These are phyloP conservation scores for Amblyteles armatorius DNA, from an alignment of 2,888 invertebrate species.

Conservation along the genomic window DNA sequence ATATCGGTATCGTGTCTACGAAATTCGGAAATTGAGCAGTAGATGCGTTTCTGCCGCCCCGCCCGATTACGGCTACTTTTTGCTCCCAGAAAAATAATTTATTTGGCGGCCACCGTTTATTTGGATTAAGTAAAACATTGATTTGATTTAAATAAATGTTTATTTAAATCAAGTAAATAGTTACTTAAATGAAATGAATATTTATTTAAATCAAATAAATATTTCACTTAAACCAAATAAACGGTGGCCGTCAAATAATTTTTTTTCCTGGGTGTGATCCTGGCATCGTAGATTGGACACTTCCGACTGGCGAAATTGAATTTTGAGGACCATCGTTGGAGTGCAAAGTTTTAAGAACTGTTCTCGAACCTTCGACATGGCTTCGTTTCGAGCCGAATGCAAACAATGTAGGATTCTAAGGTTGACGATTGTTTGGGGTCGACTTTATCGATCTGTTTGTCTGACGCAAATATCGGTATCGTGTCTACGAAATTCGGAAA, in stretches of 20 bases:
- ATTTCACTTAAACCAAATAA: too few species aligned
- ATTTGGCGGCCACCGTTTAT: too few species aligned
- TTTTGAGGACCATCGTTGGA: background rate
- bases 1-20: background rate
- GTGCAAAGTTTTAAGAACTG: background rate
- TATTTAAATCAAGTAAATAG: too few species aligned
- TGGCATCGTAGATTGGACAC: conserved; percentile 8
- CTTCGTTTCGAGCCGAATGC: background rate
- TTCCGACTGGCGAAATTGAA: background rate
- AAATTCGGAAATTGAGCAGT: background rate
- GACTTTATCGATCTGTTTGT: background rate
- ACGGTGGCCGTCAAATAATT: too few species aligned
- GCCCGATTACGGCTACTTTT: background rate
- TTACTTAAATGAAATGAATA: too few species aligned
- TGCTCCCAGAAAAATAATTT: too few species aligned
- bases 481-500: background rate
- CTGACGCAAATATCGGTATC: background rate
- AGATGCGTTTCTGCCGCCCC: background rate
- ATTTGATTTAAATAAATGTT: too few species aligned
- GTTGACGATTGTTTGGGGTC: background rate
- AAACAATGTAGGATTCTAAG: background rate
- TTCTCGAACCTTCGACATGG: background rate
- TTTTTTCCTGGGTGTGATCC: too few species aligned
- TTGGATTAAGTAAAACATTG: too few species aligned
- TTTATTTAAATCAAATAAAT: too few species aligned